These are phyloP conservation scores for Neodontobutis hainanensis DNA, from an alignment of 2,113 vertebrate species.

Conservation along the genomic window DNA sequence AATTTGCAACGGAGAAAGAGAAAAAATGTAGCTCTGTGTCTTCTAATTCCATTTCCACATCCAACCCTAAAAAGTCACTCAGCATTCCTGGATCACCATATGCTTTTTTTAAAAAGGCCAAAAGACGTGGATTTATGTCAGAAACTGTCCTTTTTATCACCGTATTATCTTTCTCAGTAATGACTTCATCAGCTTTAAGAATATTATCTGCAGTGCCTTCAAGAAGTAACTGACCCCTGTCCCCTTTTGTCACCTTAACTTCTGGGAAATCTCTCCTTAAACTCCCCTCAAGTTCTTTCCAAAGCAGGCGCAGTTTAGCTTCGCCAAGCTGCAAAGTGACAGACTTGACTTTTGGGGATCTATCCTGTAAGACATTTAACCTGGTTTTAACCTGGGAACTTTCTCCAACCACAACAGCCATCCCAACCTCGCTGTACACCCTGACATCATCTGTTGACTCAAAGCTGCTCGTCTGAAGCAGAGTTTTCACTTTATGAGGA, in stretches of 20 bases:
- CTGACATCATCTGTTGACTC: slow-evolving; percentile 23
- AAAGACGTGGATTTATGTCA: slow-evolving; percentile 29
- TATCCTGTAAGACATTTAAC: neutral
- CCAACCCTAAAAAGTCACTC: slow-evolving; percentile 25
- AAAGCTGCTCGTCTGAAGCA: slow-evolving; percentile 29
- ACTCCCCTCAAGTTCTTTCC: slow-evolving; percentile 39
- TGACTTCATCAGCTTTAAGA: slow-evolving; percentile 29
- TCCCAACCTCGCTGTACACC: slow-evolving; percentile 1
- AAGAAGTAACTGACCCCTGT: slow-evolving; percentile 41
- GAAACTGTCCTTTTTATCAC: slow-evolving; percentile 37
- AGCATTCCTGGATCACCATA: slow-evolving; percentile 28
- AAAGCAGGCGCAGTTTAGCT: slow-evolving; percentile 56
- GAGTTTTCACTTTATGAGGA: slow-evolving; percentile 22
- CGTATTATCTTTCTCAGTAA: slow-evolving; percentile 10
- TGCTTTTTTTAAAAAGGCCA: slow-evolving; percentile 44
- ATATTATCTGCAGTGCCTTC: slow-evolving; percentile 44
- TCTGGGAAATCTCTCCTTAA: slow-evolving; percentile 32
- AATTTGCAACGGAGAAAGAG: slow-evolving; percentile 6
- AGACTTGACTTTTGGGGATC: neutral
- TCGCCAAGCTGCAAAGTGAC: slow-evolving; percentile 30
- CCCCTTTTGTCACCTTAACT: slow-evolving; percentile 27
- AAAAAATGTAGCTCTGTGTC: slow-evolving; percentile 49
- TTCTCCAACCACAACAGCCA: slow-evolving; percentile 44
- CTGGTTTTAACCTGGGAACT: neutral
- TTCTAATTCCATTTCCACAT: slow-evolving; percentile 46